These are phyloP conservation scores for Chydorus sphaericus DNA, from an alignment of 2,888 invertebrate species.

Conservation along the genomic window DNA sequence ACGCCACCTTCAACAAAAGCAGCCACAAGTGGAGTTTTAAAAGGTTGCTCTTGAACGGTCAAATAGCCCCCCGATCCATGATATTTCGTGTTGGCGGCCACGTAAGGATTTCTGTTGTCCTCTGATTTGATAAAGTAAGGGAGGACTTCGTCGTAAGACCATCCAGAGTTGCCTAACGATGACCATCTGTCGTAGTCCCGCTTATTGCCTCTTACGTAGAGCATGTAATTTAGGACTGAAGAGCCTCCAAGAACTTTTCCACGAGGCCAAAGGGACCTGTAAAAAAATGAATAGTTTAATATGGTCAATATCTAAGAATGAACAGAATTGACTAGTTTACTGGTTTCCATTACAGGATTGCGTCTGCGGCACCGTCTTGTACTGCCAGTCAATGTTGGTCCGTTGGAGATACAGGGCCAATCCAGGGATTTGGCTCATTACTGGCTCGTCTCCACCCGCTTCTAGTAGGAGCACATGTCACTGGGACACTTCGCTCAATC, in stretches of 20 bases:
- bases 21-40: conserved; percentile 21
- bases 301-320: neutral
- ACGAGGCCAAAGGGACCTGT: conserved; percentile 13
- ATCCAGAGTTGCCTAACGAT: conserved; percentile 20
- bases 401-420: conserved; percentile 16
- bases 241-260: conserved; percentile 14
- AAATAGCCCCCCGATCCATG: conserved; percentile 38
- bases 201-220: conserved; percentile 14
- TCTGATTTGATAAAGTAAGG: conserved; percentile 28
- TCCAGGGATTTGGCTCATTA: conserved; percentile 23
- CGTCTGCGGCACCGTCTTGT: conserved; percentile 17
- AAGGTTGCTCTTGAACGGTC: conserved; percentile 13
- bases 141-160: conserved; percentile 26
- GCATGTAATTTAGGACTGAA: conserved; percentile 13
- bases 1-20: conserved; percentile 23
- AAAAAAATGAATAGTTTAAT: too few species aligned
- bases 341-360: neutral
- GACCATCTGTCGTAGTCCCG: conserved; percentile 14
- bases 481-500: conserved; percentile 21
- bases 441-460: conserved; percentile 25
- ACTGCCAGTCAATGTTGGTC: conserved; percentile 24
- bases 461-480: conserved; percentile 25
- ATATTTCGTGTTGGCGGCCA: conserved; percentile 62
- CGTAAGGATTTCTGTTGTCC: conserved; percentile 52
- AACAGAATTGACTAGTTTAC: neutral